These are phyloP conservation scores for Semicossyphus pulcher DNA, from an alignment of 2,113 vertebrate genomes.

Conservation along the genomic window DNA sequence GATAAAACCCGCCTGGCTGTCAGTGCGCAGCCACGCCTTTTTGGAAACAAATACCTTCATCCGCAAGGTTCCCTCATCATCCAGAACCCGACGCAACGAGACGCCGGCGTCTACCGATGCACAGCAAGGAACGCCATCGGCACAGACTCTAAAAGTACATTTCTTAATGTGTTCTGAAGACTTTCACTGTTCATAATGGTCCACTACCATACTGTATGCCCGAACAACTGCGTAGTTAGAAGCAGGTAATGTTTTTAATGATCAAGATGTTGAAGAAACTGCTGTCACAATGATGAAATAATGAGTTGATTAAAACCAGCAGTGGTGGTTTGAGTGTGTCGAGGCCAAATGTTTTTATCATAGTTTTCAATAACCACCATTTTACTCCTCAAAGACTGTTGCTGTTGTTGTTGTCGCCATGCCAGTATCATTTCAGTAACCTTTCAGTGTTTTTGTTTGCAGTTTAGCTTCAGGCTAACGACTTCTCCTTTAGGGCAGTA, in stretches of 20 bases:
- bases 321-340: constrained; percentile 5
- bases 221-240: constrained; percentile 72
- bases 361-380: no score
- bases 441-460: no score
- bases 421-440: no score
- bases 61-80: constrained; percentile 91
- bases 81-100: constrained; percentile 85
- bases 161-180: constrained; percentile 89
- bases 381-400: no score
- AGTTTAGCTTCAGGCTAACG: no score
- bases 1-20: constrained; percentile 84
- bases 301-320: constrained; percentile 1
- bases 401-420: no score
- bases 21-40: constrained; percentile 85
- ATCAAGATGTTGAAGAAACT: constrained; percentile 44
- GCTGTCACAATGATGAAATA: constrained; percentile 51
- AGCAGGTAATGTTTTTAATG: constrained; percentile 61
- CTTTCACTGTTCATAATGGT: background rate
- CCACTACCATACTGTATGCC: constrained; percentile 53
- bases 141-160: constrained; percentile 88
- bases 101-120: constrained; percentile 91
- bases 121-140: constrained; percentile 91
- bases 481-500: no score
- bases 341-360: background rate
- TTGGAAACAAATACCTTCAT: constrained; percentile 91